phyloP scores from a whole-genome alignment of 2,797 vertebrate species.

The Nannoperca australis region DNA sequence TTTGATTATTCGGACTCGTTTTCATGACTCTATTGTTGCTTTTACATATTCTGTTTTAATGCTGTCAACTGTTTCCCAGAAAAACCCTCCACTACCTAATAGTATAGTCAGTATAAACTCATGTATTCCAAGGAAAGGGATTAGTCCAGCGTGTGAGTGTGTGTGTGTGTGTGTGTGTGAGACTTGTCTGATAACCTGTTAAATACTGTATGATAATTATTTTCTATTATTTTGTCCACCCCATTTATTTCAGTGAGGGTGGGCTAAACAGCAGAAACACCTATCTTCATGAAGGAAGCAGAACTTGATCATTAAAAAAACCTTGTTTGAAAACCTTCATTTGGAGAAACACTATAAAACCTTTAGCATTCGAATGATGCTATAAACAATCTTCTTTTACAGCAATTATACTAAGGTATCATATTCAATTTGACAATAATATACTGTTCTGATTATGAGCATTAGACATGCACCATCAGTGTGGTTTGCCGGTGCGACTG shows the following conservation, averaged over 20 bases:
- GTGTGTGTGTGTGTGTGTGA: not conserved
- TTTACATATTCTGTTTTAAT: too few species aligned
- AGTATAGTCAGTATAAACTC: not conserved
- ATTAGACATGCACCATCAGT: not conserved
- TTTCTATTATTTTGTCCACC: not conserved
- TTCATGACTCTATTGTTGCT: conserved; percentile 17
- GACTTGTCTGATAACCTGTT: too few species aligned
- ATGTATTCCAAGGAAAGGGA: not conserved
- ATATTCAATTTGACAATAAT: not conserved
- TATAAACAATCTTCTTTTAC: not conserved
- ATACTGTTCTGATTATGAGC: not conserved
- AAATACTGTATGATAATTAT: too few species aligned
- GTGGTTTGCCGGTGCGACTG: conserved; percentile 2
- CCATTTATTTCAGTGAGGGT: not conserved
- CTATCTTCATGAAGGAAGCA: not conserved
- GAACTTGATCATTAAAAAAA: not conserved
- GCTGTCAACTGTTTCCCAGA: too few species aligned
- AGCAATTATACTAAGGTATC: not conserved
- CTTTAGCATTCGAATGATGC: not conserved
- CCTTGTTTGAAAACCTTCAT: not conserved
- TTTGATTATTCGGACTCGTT: conserved; percentile 8
- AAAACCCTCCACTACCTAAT: not conserved
- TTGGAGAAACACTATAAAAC: not conserved
- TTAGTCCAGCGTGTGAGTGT: not conserved
- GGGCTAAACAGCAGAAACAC: not conserved